Percentiles rank a stretch among this genome's conserved stretches.
Evolutionary conservation across 1,140 invertebrate species (phyloP).

Genomic region (Drosophila nigromelanica): DNA sequence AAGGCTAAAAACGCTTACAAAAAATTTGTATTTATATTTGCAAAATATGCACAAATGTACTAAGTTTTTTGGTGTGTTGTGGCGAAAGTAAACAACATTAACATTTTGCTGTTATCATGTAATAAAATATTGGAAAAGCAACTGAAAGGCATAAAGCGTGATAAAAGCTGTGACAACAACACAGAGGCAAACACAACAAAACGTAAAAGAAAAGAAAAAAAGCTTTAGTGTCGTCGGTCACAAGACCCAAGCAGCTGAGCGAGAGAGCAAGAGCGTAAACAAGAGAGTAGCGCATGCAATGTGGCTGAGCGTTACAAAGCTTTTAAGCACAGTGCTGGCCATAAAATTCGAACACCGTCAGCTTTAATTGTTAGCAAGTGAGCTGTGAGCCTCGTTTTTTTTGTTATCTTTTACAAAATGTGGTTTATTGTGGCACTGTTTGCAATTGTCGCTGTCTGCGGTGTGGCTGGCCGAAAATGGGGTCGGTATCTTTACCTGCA

Average conservation of each 20-base stretch:
- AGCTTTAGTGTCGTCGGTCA: slow-evolving; percentile 63
- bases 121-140: slow-evolving; percentile 60
- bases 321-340: slow-evolving; percentile 56
- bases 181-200: slow-evolving; percentile 49
- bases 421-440: slow-evolving; percentile 70
- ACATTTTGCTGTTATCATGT: slow-evolving; percentile 47
- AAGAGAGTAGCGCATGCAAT: slow-evolving; percentile 28
- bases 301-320: slow-evolving; percentile 46
- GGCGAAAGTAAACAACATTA: slow-evolving; percentile 45
- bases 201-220: slow-evolving; percentile 41
- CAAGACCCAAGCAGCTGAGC: slow-evolving; percentile 61
- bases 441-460: slow-evolving; percentile 56
- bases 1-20: slow-evolving; percentile 7
- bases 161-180: slow-evolving; percentile 75
- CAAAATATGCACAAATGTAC: slow-evolving; percentile 7
- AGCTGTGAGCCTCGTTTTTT: background rate
- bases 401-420: slow-evolving; percentile 59
- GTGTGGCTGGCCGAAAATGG: slow-evolving; percentile 77
- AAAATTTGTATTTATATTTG: slow-evolving; percentile 8
- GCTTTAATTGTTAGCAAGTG: slow-evolving; percentile 27
- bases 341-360: slow-evolving; percentile 34
- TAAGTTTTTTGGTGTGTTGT: slow-evolving; percentile 19
- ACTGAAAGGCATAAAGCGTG: slow-evolving; percentile 63
- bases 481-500: slow-evolving; percentile 77
- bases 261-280: slow-evolving; percentile 3